Conservation (phyloP, 2,888 invertebrate genomes). For the Zootermopsis nevadensis region DNA sequence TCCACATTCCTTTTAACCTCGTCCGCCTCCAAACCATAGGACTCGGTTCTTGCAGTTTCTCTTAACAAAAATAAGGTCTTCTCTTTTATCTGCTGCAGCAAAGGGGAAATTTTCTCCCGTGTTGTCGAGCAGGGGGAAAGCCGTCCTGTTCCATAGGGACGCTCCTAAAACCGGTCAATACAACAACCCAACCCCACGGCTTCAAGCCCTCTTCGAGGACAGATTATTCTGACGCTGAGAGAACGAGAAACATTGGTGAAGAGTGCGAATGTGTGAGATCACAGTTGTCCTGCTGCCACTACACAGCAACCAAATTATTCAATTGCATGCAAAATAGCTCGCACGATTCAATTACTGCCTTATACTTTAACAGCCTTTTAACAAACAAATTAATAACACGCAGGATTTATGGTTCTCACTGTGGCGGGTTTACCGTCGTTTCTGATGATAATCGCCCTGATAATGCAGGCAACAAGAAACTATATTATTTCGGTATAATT, state of each 20-base stretch:
- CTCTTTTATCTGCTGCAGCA: slow-evolving; percentile 4
- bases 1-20: background rate
- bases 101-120: slow-evolving; percentile 13
- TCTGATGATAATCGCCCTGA: too few relatives aligned
- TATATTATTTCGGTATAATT: too few relatives aligned
- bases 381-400: too few relatives aligned
- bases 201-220: slow-evolving; percentile 7
- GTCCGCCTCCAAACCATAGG: background rate
- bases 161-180: slow-evolving; percentile 43
- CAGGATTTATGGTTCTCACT: too few relatives aligned
- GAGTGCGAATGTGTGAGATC: too few relatives aligned
- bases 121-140: slow-evolving; percentile 16
- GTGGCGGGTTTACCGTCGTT: too few relatives aligned
- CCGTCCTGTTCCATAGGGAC: slow-evolving; percentile 33
- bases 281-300: background rate
- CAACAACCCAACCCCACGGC: slow-evolving; percentile 1
- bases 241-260: background rate
- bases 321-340: too few relatives aligned
- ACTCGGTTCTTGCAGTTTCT: background rate
- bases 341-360: too few relatives aligned
- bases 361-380: too few relatives aligned
- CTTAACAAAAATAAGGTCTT: background rate
- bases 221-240: slow-evolving; percentile 6
- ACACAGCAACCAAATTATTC: background rate
- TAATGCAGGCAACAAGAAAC: too few relatives aligned